phyloP scores from a whole-genome alignment of 2,113 vertebrate genomes.

The Physeter macrocephalus region DNA sequence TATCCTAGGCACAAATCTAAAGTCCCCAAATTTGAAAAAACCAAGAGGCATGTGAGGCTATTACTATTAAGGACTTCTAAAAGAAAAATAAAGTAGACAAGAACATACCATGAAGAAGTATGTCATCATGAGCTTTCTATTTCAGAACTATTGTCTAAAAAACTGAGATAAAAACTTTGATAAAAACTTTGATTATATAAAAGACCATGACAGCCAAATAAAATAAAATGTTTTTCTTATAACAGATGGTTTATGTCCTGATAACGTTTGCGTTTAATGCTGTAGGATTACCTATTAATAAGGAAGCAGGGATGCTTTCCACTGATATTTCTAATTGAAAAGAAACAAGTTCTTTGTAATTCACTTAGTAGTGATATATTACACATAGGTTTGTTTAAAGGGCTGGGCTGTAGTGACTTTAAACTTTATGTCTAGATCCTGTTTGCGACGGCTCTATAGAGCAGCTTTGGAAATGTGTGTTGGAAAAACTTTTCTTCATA shows the following conservation, averaged over 20 bases:
- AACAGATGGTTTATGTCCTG: slow-evolving; percentile 78
- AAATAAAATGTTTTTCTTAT: slow-evolving; percentile 74
- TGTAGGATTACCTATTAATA: slow-evolving; percentile 84
- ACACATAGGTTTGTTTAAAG: slow-evolving; percentile 72
- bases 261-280: slow-evolving; percentile 74
- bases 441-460: slow-evolving; percentile 53
- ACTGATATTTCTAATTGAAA: slow-evolving; percentile 72
- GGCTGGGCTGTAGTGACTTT: slow-evolving; percentile 63
- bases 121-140: slow-evolving; percentile 23
- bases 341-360: slow-evolving; percentile 68
- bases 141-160: slow-evolving; percentile 68
- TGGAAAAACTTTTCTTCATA: slow-evolving; percentile 41
- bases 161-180: slow-evolving; percentile 72
- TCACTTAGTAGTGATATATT: slow-evolving; percentile 68
- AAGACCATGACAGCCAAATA: slow-evolving; percentile 62
- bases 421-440: slow-evolving; percentile 76
- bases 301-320: slow-evolving; percentile 76
- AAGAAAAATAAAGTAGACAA: slow-evolving; percentile 12
- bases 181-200: slow-evolving; percentile 74
- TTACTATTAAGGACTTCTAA: background rate
- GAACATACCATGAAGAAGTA: background rate
- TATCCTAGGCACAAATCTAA: background rate
- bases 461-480: slow-evolving; percentile 24
- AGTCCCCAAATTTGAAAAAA: slow-evolving; percentile 24
- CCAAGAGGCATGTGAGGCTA: background rate